Base-by-base conservation (phyloP, 2,113 vertebrate species). In the Mola mola region DNA sequence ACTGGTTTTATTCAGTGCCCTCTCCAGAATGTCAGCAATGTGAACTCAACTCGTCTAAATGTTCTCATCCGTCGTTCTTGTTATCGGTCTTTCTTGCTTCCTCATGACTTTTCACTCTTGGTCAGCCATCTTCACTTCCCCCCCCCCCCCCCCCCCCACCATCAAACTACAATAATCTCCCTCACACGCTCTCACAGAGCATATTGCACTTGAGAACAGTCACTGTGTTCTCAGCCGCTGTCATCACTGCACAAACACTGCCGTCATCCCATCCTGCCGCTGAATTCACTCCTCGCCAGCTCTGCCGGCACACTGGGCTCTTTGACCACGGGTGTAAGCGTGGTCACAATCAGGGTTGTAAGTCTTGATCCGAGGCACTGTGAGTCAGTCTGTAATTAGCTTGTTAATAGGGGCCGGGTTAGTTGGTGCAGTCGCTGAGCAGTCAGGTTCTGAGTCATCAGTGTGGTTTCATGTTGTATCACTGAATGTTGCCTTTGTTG, bases 321-420 rank as follows among this genome's bases (percentile, higher is more conserved):
- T 82, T 89, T 90, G 73, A 90, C 62, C 1, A n/a, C 0, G 24
- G 24, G 38, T 28, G 37, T 26, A 7, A 66, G 55, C 10, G 5
- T n/a, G 61, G 43, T 61, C 76, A 70, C 47, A 79, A 72, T 76
- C 44, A 1, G 50, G 63, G 44, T 63, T 70, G 79, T 87, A 77
- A 69, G 84, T 84, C 79, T 68, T 40, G 43, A 80, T 63, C 37
- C 6, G 6, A 38, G 49, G 28, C 56, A 22, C 60, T 60, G 51
- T 69, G 83, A 81, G 81, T 85, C 81, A 58, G 78, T 73, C 83
- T 75, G 82, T 72, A 78, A 72, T 75, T 79, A 53, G 84, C 44
- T 63, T 24, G 75, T 16, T 68, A 72, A 80, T 65, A 12, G 53
- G 29, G 41, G 42, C 6, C 7, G 10, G 58, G 50, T 65, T 75